Percentiles rank a stretch among this genome's conserved stretches.
Conservation (phyloP, 2,888 invertebrate species). For the Eupithecia inturbata region DNA sequence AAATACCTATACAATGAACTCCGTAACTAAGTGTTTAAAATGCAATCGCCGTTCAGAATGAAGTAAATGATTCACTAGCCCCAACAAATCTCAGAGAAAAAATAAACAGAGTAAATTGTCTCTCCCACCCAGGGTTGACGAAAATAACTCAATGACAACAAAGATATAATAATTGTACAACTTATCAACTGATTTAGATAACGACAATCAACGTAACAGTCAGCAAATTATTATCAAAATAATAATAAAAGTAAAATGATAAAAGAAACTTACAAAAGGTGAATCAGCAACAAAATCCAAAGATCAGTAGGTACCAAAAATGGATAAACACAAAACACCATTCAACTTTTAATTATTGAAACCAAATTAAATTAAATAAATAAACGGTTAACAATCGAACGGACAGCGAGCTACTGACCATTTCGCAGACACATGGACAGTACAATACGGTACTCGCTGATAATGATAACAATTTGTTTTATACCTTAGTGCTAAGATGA, state of each 20-base stretch:
- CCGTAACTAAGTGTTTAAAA: background rate
- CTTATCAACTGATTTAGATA: background rate
- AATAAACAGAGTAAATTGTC: constrained; percentile 5
- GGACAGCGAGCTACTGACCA: constrained; percentile 52
- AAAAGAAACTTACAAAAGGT: constrained; percentile 27
- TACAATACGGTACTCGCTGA: constrained; percentile 43
- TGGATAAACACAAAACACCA: constrained; percentile 20
- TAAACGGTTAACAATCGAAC: constrained; percentile 49
- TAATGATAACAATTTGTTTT: constrained; percentile 33
- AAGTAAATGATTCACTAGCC: constrained; percentile 16
- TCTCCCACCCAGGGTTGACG: constrained; percentile 15
- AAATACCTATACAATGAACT: background rate
- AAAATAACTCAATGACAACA: constrained; percentile 15
- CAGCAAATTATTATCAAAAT: constrained; percentile 6
- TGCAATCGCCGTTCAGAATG: background rate
- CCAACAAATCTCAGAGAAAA: constrained; percentile 5
- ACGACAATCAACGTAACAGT: background rate
- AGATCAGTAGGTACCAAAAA: constrained; percentile 19
- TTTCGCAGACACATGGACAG: constrained; percentile 54
- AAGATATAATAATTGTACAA: constrained; percentile 6
- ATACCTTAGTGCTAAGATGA: constrained; percentile 35
- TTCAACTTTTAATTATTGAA: constrained; percentile 2
- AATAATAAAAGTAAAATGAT: background rate
- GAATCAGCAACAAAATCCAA: constrained; percentile 29
- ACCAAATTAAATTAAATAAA: constrained; percentile 21